Evolutionary conservation across 2,888 invertebrate genomes (phyloP).

Genomic region (Terebella lapidaria): DNA sequence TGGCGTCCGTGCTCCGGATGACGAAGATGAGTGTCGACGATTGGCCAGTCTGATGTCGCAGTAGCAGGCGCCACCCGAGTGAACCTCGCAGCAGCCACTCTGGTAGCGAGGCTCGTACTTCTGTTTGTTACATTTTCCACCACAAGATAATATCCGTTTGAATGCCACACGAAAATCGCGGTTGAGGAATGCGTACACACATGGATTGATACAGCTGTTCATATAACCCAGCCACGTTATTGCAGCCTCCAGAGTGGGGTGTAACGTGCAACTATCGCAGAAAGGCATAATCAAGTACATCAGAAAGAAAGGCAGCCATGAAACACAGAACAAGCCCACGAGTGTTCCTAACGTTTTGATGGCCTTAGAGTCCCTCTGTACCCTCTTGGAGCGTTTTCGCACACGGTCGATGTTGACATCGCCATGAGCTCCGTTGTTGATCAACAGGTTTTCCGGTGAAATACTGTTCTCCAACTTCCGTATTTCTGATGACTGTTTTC

Average conservation of each 20-base stretch:
- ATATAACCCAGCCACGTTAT: conserved; percentile 38
- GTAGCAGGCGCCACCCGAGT: neutral
- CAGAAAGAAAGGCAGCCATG: conserved; percentile 32
- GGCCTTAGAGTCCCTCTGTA: conserved; percentile 28
- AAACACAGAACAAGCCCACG: conserved; percentile 30
- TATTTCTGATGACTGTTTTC: conserved; percentile 27
- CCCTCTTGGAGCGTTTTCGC: conserved; percentile 11
- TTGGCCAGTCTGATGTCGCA: neutral
- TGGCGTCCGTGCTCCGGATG: neutral
- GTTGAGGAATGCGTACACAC: conserved; percentile 34
- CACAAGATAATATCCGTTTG: conserved; percentile 11
- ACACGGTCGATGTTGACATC: neutral
- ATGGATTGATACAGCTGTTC: conserved; percentile 35
- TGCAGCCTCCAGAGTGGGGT: conserved; percentile 24
- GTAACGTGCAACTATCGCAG: conserved; percentile 26
- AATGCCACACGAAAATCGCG: conserved; percentile 34
- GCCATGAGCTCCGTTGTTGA: neutral
- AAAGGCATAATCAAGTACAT: conserved; percentile 31
- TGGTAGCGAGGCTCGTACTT: neutral
- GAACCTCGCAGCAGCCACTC: neutral
- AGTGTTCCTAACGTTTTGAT: conserved; percentile 30
- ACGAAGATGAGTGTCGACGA: neutral
- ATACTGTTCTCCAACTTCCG: conserved; percentile 1
- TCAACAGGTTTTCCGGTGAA: neutral
- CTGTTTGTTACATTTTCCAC: neutral